phyloP scores from a whole-genome alignment of 2,113 vertebrate species.

The Marmota flaviventris region DNA sequence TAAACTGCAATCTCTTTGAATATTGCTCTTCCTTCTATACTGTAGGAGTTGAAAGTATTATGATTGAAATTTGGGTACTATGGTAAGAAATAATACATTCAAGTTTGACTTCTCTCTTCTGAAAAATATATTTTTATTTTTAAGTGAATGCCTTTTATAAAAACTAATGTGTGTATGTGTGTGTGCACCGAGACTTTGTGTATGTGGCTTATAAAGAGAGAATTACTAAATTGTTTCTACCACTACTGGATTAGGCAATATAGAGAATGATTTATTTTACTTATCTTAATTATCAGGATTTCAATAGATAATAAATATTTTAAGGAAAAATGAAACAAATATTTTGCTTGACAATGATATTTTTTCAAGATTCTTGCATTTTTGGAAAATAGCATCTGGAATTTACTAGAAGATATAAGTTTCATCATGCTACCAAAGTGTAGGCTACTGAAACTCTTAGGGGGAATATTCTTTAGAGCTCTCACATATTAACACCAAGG shows the following conservation, averaged over 20 bases:
- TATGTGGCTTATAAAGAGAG: neutral
- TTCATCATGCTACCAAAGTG: neutral
- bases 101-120: neutral
- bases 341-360: neutral
- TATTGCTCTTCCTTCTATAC: neutral
- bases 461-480: neutral
- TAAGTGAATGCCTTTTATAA: neutral
- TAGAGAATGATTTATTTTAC: neutral
- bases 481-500: neutral
- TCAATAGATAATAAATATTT: neutral
- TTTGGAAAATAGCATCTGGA: conserved; percentile 26
- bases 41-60: neutral
- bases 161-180: neutral
- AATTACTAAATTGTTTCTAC: neutral
- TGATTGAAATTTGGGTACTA: neutral
- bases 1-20: conserved; percentile 21
- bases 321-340: neutral
- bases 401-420: neutral
- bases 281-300: neutral
- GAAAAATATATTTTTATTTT: neutral
- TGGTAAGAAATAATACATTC: neutral
- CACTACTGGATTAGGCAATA: neutral
- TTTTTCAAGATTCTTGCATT: conserved; percentile 18
- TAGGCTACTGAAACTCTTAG: neutral
- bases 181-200: neutral